Conservation (phyloP, 2,797 vertebrate genomes). For the Cheirogaleus major region DNA sequence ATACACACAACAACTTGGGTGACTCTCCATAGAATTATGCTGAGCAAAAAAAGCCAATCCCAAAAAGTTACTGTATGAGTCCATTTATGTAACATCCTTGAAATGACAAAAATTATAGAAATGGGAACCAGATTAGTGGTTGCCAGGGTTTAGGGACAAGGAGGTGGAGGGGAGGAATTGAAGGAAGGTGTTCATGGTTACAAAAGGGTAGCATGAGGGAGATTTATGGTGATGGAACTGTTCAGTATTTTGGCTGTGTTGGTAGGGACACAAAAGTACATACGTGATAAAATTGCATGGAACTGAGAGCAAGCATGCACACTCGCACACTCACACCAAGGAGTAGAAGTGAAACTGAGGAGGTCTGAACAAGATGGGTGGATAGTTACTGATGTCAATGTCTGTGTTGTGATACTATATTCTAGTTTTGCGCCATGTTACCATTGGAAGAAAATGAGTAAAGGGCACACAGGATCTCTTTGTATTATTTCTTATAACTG, state of each 20-base stretch:
- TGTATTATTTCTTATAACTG: not conserved
- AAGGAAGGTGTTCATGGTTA: not conserved
- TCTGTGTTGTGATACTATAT: not conserved
- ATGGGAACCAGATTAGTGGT: not conserved
- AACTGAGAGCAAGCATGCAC: not conserved
- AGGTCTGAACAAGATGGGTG: not conserved
- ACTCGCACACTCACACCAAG: no score
- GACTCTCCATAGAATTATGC: not conserved
- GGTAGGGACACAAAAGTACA: not conserved
- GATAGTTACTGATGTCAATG: rapidly evolving
- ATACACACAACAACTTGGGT: no score
- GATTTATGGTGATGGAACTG: no score
- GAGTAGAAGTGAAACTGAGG: not conserved
- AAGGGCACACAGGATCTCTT: not conserved
- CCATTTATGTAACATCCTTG: not conserved
- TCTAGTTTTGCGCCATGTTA: not conserved
- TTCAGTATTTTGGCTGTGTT: not conserved
- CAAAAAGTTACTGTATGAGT: not conserved
- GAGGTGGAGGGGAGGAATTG: not conserved
- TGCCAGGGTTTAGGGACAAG: not conserved
- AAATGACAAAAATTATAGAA: not conserved
- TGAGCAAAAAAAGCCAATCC: not conserved
- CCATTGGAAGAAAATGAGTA: not conserved
- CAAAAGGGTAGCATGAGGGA: not conserved
- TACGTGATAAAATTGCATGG: not conserved